phyloP scores from a whole-genome alignment of 2,113 vertebrate species.

The Coregonus clupeaformis region DNA sequence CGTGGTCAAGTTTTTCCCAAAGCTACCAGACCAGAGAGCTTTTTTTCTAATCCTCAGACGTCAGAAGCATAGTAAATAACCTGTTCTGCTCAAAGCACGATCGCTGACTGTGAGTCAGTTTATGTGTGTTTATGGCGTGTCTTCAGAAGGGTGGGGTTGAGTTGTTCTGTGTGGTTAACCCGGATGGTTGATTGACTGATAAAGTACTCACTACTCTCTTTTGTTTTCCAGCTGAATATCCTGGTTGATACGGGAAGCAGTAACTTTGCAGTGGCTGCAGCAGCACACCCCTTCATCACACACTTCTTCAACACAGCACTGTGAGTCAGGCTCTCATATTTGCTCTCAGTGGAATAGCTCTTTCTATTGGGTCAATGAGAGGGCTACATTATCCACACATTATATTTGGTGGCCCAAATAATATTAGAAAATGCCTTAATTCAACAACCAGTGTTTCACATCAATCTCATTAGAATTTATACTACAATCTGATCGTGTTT shows the following conservation, averaged over 20 bases:
- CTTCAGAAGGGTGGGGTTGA: neutral
- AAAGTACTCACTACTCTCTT: slow-evolving; percentile 29
- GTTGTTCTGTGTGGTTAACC: neutral
- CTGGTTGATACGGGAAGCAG: slow-evolving; percentile 98
- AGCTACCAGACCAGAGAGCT: neutral
- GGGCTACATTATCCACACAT: neutral
- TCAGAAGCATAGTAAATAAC: neutral
- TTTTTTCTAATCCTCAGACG: neutral
- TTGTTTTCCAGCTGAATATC: slow-evolving; percentile 88
- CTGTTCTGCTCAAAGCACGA: neutral
- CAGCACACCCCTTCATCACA: slow-evolving; percentile 79
- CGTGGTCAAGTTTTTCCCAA: slow-evolving; percentile 30
- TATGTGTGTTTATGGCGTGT: slow-evolving; percentile 8
- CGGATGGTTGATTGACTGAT: slow-evolving; percentile 1
- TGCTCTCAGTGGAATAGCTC: neutral
- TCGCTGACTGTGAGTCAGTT: neutral
- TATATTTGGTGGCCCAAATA: neutral
- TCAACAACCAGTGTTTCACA: neutral
- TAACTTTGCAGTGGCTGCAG: slow-evolving; percentile 94
- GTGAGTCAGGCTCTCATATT: slow-evolving; percentile 58
- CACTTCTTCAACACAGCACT: slow-evolving; percentile 78
- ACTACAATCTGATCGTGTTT: neutral
- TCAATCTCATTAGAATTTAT: neutral
- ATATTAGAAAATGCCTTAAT: neutral
- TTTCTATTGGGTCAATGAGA: neutral